Evolutionary conservation across 2,888 invertebrate genomes (phyloP).

Genomic region (Panorpa germanica): DNA sequence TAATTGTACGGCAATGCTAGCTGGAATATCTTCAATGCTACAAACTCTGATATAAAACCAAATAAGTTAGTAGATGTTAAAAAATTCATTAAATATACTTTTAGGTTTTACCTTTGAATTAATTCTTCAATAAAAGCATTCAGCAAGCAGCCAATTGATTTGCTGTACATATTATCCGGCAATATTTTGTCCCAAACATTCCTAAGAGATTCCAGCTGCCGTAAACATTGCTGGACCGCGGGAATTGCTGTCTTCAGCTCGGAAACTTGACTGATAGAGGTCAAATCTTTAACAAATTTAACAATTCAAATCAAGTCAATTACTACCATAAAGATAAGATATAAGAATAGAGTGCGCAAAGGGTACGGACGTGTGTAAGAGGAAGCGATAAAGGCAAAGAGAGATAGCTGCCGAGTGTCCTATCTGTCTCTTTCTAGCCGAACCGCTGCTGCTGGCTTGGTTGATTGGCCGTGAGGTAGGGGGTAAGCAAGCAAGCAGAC

Average conservation of each 20-base stretch:
- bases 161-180: slow-evolving; percentile 56
- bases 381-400: no score
- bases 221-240: slow-evolving; percentile 67
- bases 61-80: no score
- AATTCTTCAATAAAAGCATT: slow-evolving; percentile 22
- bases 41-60: no score
- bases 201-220: slow-evolving; percentile 66
- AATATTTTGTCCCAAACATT: slow-evolving; percentile 80
- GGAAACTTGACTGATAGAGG: slow-evolving; percentile 22
- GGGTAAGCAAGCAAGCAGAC: no score
- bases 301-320: no score
- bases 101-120: slow-evolving; percentile 13
- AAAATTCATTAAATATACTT: background rate
- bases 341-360: no score
- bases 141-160: slow-evolving; percentile 35
- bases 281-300: slow-evolving; percentile 29
- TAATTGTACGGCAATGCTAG: slow-evolving; percentile 60
- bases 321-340: no score
- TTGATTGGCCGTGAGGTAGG: no score
- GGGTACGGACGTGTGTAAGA: no score
- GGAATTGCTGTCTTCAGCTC: slow-evolving; percentile 42
- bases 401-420: no score
- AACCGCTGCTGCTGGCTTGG: no score
- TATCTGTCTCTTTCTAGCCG: no score
- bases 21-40: slow-evolving; percentile 70